These are phyloP conservation scores for Augochlora pura DNA, from an alignment of 1,140 invertebrate species.

Conservation along the genomic window DNA sequence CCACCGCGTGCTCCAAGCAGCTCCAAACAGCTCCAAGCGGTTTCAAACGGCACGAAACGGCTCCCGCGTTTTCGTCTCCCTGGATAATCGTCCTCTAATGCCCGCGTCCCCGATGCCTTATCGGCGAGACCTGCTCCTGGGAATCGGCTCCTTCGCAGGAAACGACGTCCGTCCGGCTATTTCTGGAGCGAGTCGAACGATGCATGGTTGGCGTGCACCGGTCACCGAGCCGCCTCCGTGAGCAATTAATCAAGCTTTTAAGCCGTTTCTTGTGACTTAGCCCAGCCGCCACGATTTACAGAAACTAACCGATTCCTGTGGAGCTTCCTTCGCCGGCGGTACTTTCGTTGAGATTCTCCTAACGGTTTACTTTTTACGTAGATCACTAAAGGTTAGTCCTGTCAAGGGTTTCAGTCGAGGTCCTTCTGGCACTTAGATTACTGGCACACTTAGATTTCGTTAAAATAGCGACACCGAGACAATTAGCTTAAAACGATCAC, in stretches of 20 bases:
- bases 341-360: neutral
- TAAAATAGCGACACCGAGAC: neutral
- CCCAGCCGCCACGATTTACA: neutral
- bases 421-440: too few relatives aligned
- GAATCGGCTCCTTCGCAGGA: slow-evolving; percentile 14
- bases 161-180: slow-evolving; percentile 10
- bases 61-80: slow-evolving; percentile 3
- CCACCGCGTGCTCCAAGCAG: neutral
- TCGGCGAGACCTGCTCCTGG: neutral
- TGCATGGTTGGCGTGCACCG: slow-evolving; percentile 31
- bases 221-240: slow-evolving; percentile 14
- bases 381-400: neutral
- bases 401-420: too few relatives aligned
- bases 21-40: too few relatives aligned
- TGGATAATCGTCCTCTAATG: neutral
- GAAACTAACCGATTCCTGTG: neutral
- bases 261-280: slow-evolving; percentile 16
- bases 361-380: too few relatives aligned
- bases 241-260: slow-evolving; percentile 41
- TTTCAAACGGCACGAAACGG: too few relatives aligned
- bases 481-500: neutral
- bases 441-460: too few relatives aligned
- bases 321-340: neutral
- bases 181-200: slow-evolving; percentile 13
- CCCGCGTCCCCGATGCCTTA: slow-evolving; percentile 1